Conservation (phyloP, 37 sponge, comb jelly and placozoan species). For the Hexactinellida sp. region DNA sequence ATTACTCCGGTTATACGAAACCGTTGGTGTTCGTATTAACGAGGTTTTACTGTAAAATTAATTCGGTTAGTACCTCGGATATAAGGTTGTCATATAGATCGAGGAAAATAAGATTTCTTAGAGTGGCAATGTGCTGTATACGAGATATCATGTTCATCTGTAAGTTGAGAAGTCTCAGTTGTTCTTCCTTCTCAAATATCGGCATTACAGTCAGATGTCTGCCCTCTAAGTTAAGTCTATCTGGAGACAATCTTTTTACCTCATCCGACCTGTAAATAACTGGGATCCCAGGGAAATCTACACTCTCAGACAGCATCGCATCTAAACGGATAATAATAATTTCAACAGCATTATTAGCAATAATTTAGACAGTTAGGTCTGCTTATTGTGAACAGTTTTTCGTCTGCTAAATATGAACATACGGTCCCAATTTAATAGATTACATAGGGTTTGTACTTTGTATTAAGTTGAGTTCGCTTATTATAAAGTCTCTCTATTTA, state of each 20-base stretch:
- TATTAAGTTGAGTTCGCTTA: too few relatives aligned
- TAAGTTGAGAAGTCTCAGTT: conserved; percentile 73
- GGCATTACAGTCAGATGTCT: conserved; percentile 68
- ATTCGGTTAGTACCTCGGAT: conserved; percentile 42
- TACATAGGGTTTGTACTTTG: too few relatives aligned
- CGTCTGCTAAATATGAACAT: too few relatives aligned
- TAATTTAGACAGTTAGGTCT: too few relatives aligned
- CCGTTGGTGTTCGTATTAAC: too few relatives aligned
- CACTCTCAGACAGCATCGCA: conserved; percentile 29
- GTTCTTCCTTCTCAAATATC: conserved; percentile 65
- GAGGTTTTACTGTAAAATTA: too few relatives aligned
- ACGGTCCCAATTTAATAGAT: too few relatives aligned
- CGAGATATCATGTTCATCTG: conserved; percentile 82
- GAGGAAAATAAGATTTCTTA: conserved; percentile 76
- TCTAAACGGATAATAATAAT: neutral
- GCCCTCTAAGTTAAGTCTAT: conserved; percentile 73
- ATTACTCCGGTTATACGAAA: too few relatives aligned
- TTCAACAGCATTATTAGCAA: neutral
- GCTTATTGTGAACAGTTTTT: too few relatives aligned
- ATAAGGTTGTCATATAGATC: conserved; percentile 92
- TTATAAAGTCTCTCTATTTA: too few relatives aligned
- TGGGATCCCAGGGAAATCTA: conserved; percentile 51
- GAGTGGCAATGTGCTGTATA: conserved; percentile 51
- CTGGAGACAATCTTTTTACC: conserved; percentile 51
- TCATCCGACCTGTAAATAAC: conserved; percentile 68